Evolutionary conservation across 2,888 invertebrate species (phyloP).

Genomic region (Ashinkailepas kermadecensis): DNA sequence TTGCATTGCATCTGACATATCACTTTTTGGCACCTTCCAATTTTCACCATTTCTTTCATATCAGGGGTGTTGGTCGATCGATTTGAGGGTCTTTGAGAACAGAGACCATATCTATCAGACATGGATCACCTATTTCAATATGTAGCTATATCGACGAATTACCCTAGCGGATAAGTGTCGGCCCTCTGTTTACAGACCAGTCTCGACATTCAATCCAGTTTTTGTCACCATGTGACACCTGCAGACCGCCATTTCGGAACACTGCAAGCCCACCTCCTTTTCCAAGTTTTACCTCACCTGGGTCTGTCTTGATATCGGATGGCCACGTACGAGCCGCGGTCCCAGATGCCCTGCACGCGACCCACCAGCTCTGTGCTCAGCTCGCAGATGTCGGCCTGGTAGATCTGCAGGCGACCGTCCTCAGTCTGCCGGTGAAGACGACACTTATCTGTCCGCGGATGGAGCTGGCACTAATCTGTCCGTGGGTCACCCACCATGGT

Average conservation of each 20-base stretch:
- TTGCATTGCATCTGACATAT: no score
- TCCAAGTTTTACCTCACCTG: conserved; percentile 27
- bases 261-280: not conserved
- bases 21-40: no score
- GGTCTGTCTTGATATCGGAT: conserved; percentile 33
- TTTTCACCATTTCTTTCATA: no score
- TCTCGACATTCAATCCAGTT: not conserved
- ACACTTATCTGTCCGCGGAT: no score
- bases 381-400: conserved; percentile 36
- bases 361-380: conserved; percentile 36
- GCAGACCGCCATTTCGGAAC: not conserved
- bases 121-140: not conserved
- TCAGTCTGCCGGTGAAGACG: conserved; percentile 26
- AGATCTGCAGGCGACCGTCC: conserved; percentile 35
- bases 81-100: no score
- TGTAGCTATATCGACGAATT: not conserved
- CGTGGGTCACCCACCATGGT: no score
- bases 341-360: conserved; percentile 38
- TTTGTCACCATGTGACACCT: not conserved
- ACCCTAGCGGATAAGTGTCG: not conserved
- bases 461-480: no score
- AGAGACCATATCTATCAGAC: not conserved
- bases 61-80: no score
- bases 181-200: not conserved
- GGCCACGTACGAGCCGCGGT: conserved; percentile 37